Percentiles rank a stretch among this genome's conserved stretches.
These are phyloP conservation scores for Odontothrips loti DNA, from an alignment of 2,888 invertebrate species.

Conservation along the genomic window DNA sequence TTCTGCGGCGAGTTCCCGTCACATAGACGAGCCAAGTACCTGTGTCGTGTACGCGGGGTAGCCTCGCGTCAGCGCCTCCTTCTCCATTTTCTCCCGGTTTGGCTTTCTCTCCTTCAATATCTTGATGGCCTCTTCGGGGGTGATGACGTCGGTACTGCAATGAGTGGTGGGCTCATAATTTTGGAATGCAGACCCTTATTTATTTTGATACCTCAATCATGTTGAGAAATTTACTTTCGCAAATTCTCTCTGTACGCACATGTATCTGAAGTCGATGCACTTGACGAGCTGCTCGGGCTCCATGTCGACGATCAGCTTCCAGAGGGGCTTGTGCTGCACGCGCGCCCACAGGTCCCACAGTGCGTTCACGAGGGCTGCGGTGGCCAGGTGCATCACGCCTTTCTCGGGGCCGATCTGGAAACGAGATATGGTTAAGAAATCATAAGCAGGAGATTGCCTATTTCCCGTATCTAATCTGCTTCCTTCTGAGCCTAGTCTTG, in stretches of 20 bases:
- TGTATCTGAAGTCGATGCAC: conserved; percentile 77
- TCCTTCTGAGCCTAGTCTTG: no score
- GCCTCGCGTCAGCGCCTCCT: conserved; percentile 60
- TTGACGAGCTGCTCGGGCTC: conserved; percentile 80
- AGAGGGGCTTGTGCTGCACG: conserved; percentile 76
- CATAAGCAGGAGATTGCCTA: no score
- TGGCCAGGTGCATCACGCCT: conserved; percentile 82
- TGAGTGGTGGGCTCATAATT: background rate
- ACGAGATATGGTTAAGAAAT: no score
- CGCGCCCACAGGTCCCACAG: conserved; percentile 91
- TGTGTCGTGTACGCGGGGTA: conserved; percentile 87
- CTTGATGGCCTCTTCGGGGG: conserved; percentile 72
- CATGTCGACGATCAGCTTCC: conserved; percentile 79
- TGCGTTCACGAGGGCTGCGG: conserved; percentile 83
- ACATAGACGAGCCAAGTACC: no score
- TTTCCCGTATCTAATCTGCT: no score
- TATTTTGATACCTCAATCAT: background rate
- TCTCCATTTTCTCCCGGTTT: conserved; percentile 61
- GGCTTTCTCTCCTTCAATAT: conserved; percentile 58
- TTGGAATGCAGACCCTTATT: no score
- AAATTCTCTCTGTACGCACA: conserved; percentile 45
- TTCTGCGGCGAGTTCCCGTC: no score
- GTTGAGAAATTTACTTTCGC: background rate
- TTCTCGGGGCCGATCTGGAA: conserved; percentile 82
- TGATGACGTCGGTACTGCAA: conserved; percentile 75